These are phyloP conservation scores for Mirounga angustirostris DNA, from an alignment of 2,113 vertebrate species.

Conservation along the genomic window DNA sequence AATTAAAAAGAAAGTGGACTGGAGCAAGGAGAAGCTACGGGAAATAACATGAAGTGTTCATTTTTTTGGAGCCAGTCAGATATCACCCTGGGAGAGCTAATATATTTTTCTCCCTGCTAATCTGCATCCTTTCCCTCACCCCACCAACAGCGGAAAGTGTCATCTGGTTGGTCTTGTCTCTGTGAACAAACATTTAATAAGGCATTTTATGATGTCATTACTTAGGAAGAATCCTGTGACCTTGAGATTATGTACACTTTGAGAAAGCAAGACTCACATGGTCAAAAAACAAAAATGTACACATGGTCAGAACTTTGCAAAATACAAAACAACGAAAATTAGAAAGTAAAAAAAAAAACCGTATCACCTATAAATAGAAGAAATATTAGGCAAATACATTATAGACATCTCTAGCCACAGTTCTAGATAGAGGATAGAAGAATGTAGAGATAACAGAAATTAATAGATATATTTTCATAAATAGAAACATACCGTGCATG, in stretches of 20 bases:
- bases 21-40: neutral
- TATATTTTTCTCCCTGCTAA: neutral
- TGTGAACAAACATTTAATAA: neutral
- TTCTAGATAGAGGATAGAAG: neutral
- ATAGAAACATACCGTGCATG: neutral
- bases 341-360: neutral
- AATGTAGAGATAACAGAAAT: neutral
- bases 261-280: neutral
- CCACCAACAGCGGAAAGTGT: neutral
- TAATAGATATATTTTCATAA: neutral
- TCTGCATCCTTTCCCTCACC: neutral
- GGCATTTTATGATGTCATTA: neutral
- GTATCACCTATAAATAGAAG: neutral
- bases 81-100: neutral
- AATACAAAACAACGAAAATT: neutral
- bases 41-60: neutral
- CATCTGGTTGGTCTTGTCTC: neutral
- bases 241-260: neutral
- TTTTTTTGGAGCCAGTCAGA: neutral
- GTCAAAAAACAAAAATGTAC: neutral
- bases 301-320: neutral
- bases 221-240: neutral
- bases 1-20: neutral
- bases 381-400: neutral
- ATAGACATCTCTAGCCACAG: neutral